phyloP scores from a whole-genome alignment of 2,113 vertebrate species.

The Mesocricetus auratus region DNA sequence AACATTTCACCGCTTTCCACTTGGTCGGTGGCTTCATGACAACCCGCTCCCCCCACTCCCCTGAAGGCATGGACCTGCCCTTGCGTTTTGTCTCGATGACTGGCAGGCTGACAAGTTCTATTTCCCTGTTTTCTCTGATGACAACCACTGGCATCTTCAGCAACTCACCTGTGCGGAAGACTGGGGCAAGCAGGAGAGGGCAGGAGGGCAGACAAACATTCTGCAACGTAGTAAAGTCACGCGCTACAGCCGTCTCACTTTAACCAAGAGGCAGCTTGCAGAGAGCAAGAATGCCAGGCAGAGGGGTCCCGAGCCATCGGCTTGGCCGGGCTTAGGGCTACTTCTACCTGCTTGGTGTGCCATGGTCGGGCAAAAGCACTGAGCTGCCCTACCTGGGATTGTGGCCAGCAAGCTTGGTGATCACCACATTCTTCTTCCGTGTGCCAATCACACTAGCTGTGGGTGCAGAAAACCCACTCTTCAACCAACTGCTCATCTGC shows the following conservation, averaged over 20 bases:
- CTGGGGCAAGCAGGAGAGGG: background rate
- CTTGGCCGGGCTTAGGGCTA: rapidly evolving
- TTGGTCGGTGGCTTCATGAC: background rate
- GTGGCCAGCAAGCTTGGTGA: rapidly evolving
- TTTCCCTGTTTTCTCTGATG: slow-evolving; percentile 1
- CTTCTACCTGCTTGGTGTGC: background rate
- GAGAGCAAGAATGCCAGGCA: background rate
- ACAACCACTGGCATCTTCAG: background rate
- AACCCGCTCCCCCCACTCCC: background rate
- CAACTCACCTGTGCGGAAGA: background rate
- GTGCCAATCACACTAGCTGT: background rate
- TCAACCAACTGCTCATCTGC: background rate
- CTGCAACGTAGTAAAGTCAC: background rate
- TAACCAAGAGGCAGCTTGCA: background rate
- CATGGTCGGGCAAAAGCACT: rapidly evolving
- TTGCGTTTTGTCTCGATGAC: background rate
- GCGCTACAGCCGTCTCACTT: background rate
- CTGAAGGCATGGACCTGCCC: background rate
- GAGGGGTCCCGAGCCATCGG: rapidly evolving
- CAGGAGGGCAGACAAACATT: background rate
- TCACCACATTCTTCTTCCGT: background rate
- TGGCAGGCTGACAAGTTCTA: background rate
- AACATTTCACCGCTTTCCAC: background rate
- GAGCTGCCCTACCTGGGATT: background rate
- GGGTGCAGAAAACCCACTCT: background rate